These are phyloP conservation scores for Notolepis coatsorum DNA, from an alignment of 2,797 vertebrate genomes.

Conservation along the genomic window DNA sequence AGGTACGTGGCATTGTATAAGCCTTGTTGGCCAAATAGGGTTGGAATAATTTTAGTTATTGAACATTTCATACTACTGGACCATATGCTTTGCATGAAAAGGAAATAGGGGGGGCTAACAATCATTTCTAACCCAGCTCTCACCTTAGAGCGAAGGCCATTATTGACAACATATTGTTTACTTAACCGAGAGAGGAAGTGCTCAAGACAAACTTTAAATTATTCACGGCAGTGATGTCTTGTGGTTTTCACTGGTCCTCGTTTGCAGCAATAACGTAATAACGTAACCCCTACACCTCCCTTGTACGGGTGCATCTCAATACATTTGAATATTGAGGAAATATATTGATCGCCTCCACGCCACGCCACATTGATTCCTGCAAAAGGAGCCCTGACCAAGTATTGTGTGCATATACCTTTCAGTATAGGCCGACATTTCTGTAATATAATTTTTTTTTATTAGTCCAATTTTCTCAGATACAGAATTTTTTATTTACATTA, in stretches of 20 bases:
- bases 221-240: not conserved
- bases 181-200: conserved; percentile 10
- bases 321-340: too few relatives aligned
- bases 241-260: not conserved
- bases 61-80: not conserved
- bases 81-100: not conserved
- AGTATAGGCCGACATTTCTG: too few relatives aligned
- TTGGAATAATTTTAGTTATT: not conserved
- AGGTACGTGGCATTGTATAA: too few relatives aligned
- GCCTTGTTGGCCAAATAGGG: not conserved
- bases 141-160: not conserved
- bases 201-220: conserved; percentile 4
- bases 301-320: too few relatives aligned
- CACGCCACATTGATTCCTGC: not conserved
- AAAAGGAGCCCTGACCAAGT: not conserved
- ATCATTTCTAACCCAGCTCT: not conserved
- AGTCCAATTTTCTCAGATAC: too few relatives aligned
- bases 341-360: not conserved
- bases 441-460: too few relatives aligned
- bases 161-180: not conserved
- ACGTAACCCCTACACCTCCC: too few relatives aligned
- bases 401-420: not conserved
- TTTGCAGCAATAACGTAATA: too few relatives aligned
- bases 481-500: too few relatives aligned
- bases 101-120: not conserved